Conservation (phyloP, 2,888 invertebrate species). For the Macrosiphum euphorbiae region DNA sequence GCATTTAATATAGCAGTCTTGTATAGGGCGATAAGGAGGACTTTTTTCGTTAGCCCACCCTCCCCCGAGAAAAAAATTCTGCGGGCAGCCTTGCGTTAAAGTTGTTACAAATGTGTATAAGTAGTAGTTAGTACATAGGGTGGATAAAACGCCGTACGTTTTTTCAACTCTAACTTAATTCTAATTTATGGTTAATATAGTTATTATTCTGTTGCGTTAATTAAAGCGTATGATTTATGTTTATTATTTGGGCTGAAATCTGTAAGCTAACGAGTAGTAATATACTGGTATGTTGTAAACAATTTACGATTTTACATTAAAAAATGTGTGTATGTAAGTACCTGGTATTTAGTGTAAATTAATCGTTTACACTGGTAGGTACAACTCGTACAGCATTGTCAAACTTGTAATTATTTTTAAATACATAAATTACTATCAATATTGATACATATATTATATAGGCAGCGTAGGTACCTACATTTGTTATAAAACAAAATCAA, state of each 20-base stretch:
- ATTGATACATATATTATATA: too few species aligned
- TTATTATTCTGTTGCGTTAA: background rate
- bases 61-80: too few species aligned
- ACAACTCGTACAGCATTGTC: background rate
- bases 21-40: too few species aligned
- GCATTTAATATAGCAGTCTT: too few species aligned
- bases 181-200: background rate
- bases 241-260: slow-evolving; percentile 1
- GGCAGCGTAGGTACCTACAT: background rate
- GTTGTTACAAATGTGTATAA: background rate
- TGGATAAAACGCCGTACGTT: background rate
- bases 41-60: too few species aligned
- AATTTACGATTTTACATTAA: background rate
- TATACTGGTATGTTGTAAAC: background rate
- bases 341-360: background rate
- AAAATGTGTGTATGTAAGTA: background rate
- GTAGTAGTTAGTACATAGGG: background rate
- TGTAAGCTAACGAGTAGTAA: background rate
- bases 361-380: background rate
- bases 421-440: background rate
- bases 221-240: background rate
- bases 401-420: background rate
- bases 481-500: background rate
- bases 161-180: slow-evolving; percentile 13
- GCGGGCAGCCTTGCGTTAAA: background rate